Base-by-base conservation (phyloP, 2,888 invertebrate genomes). In the Cenopis cana region DNA sequence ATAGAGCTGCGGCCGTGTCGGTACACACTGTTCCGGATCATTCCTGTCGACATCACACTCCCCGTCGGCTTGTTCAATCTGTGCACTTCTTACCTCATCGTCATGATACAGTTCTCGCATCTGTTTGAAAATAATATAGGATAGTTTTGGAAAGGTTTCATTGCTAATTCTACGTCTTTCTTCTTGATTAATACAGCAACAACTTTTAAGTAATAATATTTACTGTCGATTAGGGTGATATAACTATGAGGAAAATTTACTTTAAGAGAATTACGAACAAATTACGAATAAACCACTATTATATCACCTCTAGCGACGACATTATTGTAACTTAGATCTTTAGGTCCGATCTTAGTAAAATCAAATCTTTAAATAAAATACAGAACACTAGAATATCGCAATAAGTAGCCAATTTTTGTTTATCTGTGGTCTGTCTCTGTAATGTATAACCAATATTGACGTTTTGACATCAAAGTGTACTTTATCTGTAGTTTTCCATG, bases 51-150 rank as follows among this genome's bases (percentile, higher is more conserved):
- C 67, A 29, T 69, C 14, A 52, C 49, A 3, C 66, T 74, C 0
- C 73, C 73, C 4, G 56, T 73, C 14, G 50, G 70, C 11, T 49
- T 74, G 20, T 66, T 74, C 11, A 57, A 68, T 18, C 66, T 74
- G 10, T 73, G 73, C 60, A 74, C 74, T 18, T 73, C 74, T 20
- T 74, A 74, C 36, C 61, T 74, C 18, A 74, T 74, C 17, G 74
- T 74, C 49, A 57, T 74, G 33, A 62, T 74, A 59, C 74, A 74
- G 57, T 71, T 74, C 64, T 68, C 71, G 14, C 74, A 73, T 55
- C 52, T 74, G 33, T 73, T 72, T 50, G 72, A 56, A 9, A 64
- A 66, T 33, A 33, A 24, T 24, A 29, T 12, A 24, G 24, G 41
- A 14, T 65, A 55, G 17, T 56, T 14, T 38, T 14, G n/a, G 6